A percentile compares a stretch with the other conserved stretches of the same genome.
phyloP scores from a whole-genome alignment of 2,888 invertebrate genomes.

The Philonicus albiceps region DNA sequence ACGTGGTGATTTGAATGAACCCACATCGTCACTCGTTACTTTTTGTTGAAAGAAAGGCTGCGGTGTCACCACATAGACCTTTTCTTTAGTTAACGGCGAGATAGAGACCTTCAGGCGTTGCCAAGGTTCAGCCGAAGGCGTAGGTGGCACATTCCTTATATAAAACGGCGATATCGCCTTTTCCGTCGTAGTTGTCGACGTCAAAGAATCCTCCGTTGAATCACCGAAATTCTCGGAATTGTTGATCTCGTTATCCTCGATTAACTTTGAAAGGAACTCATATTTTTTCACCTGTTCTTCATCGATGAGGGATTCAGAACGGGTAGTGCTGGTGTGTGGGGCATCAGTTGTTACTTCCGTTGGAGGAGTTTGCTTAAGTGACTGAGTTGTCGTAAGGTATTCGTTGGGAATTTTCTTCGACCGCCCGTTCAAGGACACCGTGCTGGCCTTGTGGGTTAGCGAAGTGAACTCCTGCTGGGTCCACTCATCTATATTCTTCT shows the following conservation, averaged over 20 bases:
- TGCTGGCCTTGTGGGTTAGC: slow-evolving; percentile 65
- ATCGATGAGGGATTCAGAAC: not conserved
- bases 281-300: slow-evolving; percentile 43
- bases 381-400: slow-evolving; percentile 73
- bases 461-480: slow-evolving; percentile 77
- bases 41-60: slow-evolving; percentile 64
- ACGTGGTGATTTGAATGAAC: slow-evolving; percentile 61
- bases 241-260: slow-evolving; percentile 48
- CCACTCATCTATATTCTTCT: slow-evolving; percentile 87
- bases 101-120: slow-evolving; percentile 74
- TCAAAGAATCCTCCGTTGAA: not conserved
- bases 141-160: slow-evolving; percentile 48
- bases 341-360: slow-evolving; percentile 42
- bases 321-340: slow-evolving; percentile 40
- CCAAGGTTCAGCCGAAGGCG: slow-evolving; percentile 65
- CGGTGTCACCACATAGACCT: slow-evolving; percentile 84
- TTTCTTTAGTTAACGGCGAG: slow-evolving; percentile 80
- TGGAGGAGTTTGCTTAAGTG: slow-evolving; percentile 52
- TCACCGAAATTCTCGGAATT: not conserved
- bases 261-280: slow-evolving; percentile 33
- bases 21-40: slow-evolving; percentile 49
- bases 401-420: slow-evolving; percentile 82
- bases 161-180: slow-evolving; percentile 52
- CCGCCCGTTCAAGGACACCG: slow-evolving; percentile 68
- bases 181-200: slow-evolving; percentile 39